Evolutionary conservation across 2,113 vertebrate species (phyloP).

Genomic region (Ochotona curzoniae): DNA sequence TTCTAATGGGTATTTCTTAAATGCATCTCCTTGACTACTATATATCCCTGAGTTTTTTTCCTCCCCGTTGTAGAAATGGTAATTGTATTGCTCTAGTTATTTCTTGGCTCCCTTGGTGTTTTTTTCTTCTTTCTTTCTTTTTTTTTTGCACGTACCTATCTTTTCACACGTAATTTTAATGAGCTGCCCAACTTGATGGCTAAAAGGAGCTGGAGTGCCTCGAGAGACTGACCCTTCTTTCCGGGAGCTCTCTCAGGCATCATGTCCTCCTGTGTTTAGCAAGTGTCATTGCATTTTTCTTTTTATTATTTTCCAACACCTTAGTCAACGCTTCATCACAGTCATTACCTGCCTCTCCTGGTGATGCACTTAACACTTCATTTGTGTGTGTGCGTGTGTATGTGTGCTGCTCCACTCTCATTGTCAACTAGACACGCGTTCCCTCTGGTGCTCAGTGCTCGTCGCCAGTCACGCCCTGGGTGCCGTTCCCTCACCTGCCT

Average conservation of each 20-base stretch:
- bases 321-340: slow-evolving; percentile 31
- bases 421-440: slow-evolving; percentile 11
- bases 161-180: slow-evolving; percentile 76
- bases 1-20: slow-evolving; percentile 49
- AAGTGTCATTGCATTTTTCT: slow-evolving; percentile 64
- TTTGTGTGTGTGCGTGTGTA: too few relatives aligned
- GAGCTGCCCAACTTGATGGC: slow-evolving; percentile 60
- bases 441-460: background rate
- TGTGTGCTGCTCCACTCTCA: background rate
- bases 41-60: background rate
- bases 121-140: background rate
- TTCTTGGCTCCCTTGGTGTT: slow-evolving; percentile 35
- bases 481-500: accelerated
- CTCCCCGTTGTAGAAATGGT: background rate
- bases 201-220: slow-evolving; percentile 36
- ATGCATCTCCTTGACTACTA: slow-evolving; percentile 13
- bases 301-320: background rate
- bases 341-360: slow-evolving; percentile 64
- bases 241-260: slow-evolving; percentile 44
- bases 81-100: slow-evolving; percentile 39
- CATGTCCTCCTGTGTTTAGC: slow-evolving; percentile 56
- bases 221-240: slow-evolving; percentile 45
- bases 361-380: slow-evolving; percentile 74
- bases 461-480: background rate
- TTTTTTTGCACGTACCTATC: slow-evolving; percentile 49